Conservation (phyloP, 2,797 vertebrate species). For the Ctenopoma kingsleyae region DNA sequence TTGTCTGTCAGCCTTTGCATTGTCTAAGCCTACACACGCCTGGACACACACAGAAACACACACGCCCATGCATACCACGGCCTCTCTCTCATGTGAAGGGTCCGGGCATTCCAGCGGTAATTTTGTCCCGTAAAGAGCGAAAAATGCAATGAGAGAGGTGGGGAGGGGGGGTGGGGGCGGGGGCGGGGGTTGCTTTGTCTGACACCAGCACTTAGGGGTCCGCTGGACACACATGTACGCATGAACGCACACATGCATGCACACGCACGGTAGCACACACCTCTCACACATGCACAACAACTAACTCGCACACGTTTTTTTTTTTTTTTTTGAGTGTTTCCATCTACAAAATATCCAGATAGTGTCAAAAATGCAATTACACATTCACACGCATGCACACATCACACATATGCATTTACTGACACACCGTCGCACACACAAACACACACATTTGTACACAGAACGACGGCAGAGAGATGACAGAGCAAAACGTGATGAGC, state of each 20-base stretch:
- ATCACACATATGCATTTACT: constrained; percentile 26
- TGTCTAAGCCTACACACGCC: constrained; percentile 19
- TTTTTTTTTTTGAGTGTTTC: constrained; percentile 2
- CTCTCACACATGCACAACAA: background rate
- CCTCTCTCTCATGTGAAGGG: constrained; percentile 89
- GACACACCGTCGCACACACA: constrained; percentile 16
- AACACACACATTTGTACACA: constrained; percentile 23
- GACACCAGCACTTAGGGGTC: constrained; percentile 79
- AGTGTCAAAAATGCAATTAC: constrained; percentile 36
- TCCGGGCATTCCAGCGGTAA: constrained; percentile 91
- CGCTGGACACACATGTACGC: constrained; percentile 68
- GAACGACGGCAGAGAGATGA: constrained; percentile 20
- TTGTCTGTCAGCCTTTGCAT: constrained; percentile 58
- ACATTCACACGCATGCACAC: constrained; percentile 16
- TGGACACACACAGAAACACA: constrained; percentile 74
- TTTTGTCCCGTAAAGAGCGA: constrained; percentile 90
- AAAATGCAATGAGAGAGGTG: constrained; percentile 60
- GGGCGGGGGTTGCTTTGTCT: constrained; percentile 83
- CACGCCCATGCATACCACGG: constrained; percentile 83
- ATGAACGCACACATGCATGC: constrained; percentile 54
- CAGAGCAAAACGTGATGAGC: constrained; percentile 17
- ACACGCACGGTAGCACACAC: constrained; percentile 2
- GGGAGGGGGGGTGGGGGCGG: constrained; percentile 50
- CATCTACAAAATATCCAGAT: constrained; percentile 44
- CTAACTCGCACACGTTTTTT: background rate